Evolutionary conservation across 2,888 invertebrate species (phyloP).

Genomic region (Abrostola tripartita): DNA sequence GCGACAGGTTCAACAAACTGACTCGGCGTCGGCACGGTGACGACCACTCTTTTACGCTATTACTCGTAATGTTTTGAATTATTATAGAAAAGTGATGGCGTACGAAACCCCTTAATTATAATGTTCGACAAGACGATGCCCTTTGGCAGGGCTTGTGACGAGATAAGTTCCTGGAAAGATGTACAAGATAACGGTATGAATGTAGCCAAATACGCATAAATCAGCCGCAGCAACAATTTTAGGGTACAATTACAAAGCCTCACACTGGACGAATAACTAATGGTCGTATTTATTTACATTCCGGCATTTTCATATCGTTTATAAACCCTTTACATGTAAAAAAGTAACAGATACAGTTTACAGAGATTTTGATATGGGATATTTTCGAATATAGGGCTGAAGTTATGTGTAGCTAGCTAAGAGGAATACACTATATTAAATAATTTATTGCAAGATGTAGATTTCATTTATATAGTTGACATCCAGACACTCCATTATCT

Average conservation of each 20-base stretch:
- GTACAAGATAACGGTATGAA: slow-evolving; percentile 57
- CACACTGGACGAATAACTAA: neutral
- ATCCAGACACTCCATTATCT: slow-evolving; percentile 20
- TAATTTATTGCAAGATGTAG: slow-evolving; percentile 19
- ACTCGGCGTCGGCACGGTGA: slow-evolving; percentile 71
- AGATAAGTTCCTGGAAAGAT: slow-evolving; percentile 65
- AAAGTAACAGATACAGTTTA: too few relatives aligned
- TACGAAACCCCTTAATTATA: slow-evolving; percentile 68
- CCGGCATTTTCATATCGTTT: too few relatives aligned
- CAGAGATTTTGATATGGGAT: too few relatives aligned
- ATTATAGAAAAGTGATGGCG: slow-evolving; percentile 73
- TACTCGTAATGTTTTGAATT: slow-evolving; percentile 78
- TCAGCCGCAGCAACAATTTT: slow-evolving; percentile 31
- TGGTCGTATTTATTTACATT: too few relatives aligned
- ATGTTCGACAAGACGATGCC: slow-evolving; percentile 64
- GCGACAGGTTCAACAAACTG: slow-evolving; percentile 85
- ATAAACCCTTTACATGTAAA: too few relatives aligned
- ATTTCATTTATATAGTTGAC: slow-evolving; percentile 29
- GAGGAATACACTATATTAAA: neutral
- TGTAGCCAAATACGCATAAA: slow-evolving; percentile 47
- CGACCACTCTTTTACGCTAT: slow-evolving; percentile 78
- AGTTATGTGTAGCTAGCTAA: too few relatives aligned
- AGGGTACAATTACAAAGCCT: slow-evolving; percentile 20
- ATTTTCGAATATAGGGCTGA: too few relatives aligned
- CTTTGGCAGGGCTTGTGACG: slow-evolving; percentile 59